Evolutionary conservation across 2,888 invertebrate genomes (phyloP).

Genomic region (Glyphotaelius pellucidus): DNA sequence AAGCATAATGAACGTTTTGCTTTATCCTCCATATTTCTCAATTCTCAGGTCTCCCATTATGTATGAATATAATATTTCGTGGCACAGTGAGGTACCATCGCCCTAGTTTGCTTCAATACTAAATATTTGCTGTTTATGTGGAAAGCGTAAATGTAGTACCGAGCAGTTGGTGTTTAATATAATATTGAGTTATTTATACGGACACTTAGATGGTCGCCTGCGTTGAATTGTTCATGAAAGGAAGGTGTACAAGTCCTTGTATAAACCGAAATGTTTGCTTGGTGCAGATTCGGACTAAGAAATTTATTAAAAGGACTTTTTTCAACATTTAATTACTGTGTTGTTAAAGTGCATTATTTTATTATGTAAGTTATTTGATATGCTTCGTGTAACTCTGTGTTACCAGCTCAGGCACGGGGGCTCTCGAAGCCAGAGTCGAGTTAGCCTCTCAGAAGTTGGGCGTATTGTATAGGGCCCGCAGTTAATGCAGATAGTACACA

Average conservation of each 20-base stretch:
- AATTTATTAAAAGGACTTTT: background rate
- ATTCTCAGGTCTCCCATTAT: background rate
- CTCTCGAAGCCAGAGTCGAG: no score
- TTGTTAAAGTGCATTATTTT: no score
- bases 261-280: background rate
- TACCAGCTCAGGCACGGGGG: no score
- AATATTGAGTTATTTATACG: background rate
- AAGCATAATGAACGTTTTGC: background rate
- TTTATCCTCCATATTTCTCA: background rate
- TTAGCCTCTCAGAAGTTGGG: no score
- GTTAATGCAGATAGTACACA: no score
- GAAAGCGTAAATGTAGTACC: background rate
- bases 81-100: constrained; percentile 2
- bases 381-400: no score
- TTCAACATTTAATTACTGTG: background rate
- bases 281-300: background rate
- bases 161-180: background rate
- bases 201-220: background rate
- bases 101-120: background rate
- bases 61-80: background rate
- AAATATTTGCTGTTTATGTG: background rate
- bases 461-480: no score
- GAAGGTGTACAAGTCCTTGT: background rate
- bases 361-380: no score
- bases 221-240: background rate